Base-by-base conservation (phyloP, 2,888 invertebrate genomes). In the Lycia hirtaria region DNA sequence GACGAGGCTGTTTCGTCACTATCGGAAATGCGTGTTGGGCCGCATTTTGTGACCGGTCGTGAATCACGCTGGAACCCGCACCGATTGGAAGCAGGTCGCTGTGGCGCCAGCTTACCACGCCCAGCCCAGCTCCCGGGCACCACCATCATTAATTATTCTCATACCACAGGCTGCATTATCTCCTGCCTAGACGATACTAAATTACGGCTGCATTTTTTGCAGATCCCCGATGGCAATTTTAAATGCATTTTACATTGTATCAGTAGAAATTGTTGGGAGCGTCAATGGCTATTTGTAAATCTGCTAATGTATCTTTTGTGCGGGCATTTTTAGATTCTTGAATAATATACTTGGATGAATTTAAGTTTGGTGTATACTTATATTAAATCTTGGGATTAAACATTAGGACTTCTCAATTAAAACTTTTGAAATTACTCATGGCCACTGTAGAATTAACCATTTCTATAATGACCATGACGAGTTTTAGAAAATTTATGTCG, bases 31-130 rank as follows among this genome's bases (percentile, higher is more conserved):
- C 79, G 81, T 77, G 69, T 72, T 74, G 77, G 76, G 75, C 75
- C 73, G 73, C 73, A 81, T 84, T 82, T 84, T 81, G 78, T 77
- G 75, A 73, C 74, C 72, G 71, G 69, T 66, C 71, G 75, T 85
- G 83, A 87, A 83, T 87, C 86, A 85, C 82, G 65, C 62, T 60
- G 67, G 64, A 65, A 66, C 67, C 56, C 55, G 65, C 67, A 69
- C 61, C 61, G 65, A 65, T 63, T 67, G 65, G 60, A 45, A 81
- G 75, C 83, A 81, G 76, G 79, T 78, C 73, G 73, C 43, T 49
- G 56, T 71, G 88, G 90, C 89, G 89, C 88, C 89, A 81, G 68
- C 63, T 69, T 65, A 80, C 87, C 89, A 85, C 88, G 87, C 88
- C 88, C 82, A 68, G 72, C 63, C 56, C 71, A 72, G 78, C 80